Evolutionary conservation across 2,888 invertebrate species (phyloP), one percentile per base, ranked within the genome.

Genomic region (Heliconius cydno): DNA sequence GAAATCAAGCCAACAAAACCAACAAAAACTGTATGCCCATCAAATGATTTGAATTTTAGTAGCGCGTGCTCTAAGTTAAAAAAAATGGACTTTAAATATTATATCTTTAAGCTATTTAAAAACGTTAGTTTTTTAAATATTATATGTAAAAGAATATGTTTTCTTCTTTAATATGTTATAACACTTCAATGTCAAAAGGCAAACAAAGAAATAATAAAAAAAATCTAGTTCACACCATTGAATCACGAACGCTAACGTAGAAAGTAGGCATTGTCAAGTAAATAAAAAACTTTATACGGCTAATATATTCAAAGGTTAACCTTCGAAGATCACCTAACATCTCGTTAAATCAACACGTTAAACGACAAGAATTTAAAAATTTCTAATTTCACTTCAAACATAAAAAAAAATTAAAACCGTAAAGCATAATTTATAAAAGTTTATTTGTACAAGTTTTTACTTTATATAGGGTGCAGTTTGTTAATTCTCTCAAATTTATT

Each of bases 201-300:
- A 28, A 13, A 78, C 41, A 73, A 57, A 72, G 66, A 57, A 65
- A 9, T 60, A 3, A 52, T 19, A 30, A 34, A 34, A 52, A 52
- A 77, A 73, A 68, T 38, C 67, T 30, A 74, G 73, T 78, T 78
- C 73, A 66, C 73, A 78, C 34, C 65, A 30, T 72, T 72, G 77
- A 77, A 19, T 52, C 46, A 28, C 41, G 30, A n/a, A 60, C 46
- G 28, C 52, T 15, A 52, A 52, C 4, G 38, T 60, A 78, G 73
- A 73, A 73, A 78, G 78, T 52, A 6, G n/a, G 28, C 73, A 34
- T 57, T 38, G 73, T 57, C 19, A n/a, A 72, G 65, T 72, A 71
- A 72, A 72, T 72, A 71, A 7, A 34, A n/a, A 72, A 46, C 46
- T 52, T 46, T 72, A 66, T 63, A 72, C 46, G 77, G 34, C 5